Evolutionary conservation across 37 sponge, comb jelly and placozoan species (phyloP).

Genomic region (Ianthella basta): DNA sequence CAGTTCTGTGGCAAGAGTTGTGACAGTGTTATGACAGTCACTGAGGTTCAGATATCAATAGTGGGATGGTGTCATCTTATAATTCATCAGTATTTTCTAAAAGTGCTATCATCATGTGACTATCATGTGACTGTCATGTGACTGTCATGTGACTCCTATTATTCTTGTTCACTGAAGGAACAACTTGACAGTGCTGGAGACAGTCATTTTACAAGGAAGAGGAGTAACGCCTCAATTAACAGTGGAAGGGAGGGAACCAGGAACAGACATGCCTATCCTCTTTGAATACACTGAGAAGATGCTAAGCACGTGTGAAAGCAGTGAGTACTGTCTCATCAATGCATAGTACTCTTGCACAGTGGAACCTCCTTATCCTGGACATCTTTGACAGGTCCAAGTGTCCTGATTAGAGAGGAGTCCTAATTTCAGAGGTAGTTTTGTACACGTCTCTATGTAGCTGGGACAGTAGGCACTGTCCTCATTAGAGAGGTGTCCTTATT

Average conservation of each 20-base stretch:
- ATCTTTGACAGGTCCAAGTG: no score
- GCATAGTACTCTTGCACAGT: no score
- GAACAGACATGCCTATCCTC: background rate
- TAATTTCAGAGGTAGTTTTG: no score
- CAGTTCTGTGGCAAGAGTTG: background rate
- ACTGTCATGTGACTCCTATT: background rate
- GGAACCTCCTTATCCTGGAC: no score
- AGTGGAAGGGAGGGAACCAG: slow-evolving; percentile 25
- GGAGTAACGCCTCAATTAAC: slow-evolving; percentile 32
- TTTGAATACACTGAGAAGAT: slow-evolving; percentile 32
- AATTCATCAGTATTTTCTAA: no score
- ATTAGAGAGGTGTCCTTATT: no score
- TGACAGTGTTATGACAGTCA: background rate
- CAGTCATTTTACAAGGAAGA: slow-evolving; percentile 13
- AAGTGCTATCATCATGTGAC: no score
- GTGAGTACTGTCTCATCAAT: no score
- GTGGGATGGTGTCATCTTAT: background rate
- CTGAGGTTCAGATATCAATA: no score
- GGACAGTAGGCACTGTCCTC: no score
- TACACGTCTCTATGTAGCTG: no score
- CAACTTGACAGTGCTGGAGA: slow-evolving; percentile 41
- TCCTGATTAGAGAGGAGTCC: no score
- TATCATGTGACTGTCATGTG: slow-evolving; percentile 2
- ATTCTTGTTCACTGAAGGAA: slow-evolving; percentile 27
- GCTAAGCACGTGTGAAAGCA: slow-evolving; percentile 26